Conservation (phyloP, 2,113 vertebrate species). For the Dipodomys stephensi region DNA sequence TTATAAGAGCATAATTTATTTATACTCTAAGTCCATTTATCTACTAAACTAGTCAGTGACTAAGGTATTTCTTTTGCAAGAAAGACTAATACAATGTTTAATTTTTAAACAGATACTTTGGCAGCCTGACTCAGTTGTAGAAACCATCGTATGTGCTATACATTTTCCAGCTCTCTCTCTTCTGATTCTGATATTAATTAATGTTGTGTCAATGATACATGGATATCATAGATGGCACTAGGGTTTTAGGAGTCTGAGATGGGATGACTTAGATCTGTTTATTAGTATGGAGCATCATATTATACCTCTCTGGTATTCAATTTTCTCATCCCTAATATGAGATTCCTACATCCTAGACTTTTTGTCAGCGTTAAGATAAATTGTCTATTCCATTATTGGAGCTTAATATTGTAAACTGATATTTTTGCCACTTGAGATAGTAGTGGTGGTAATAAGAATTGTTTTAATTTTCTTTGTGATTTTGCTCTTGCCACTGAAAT, state of each 20-base stretch:
- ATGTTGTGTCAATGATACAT: not conserved
- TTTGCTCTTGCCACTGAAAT: constrained; percentile 15
- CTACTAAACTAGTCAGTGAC: constrained; percentile 24
- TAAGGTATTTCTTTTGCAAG: constrained; percentile 59
- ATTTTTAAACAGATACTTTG: constrained; percentile 64
- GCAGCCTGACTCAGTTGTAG: constrained; percentile 14
- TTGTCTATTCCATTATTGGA: constrained; percentile 15
- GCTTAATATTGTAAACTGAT: not conserved
- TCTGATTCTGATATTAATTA: not conserved
- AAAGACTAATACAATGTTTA: constrained; percentile 54
- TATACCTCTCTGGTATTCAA: not conserved
- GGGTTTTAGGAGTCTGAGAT: not conserved
- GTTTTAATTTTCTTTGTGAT: not conserved
- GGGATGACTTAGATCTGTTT: not conserved
- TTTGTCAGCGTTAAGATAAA: constrained; percentile 29
- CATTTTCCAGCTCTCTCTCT: not conserved
- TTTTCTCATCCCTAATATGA: constrained; percentile 21
- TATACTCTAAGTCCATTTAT: constrained; percentile 35
- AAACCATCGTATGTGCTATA: not conserved
- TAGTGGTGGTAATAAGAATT: not conserved
- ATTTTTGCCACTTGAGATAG: not conserved
- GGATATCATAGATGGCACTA: not conserved
- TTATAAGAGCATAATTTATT: constrained; percentile 52
- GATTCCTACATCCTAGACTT: not conserved
- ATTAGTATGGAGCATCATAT: not conserved